Evolutionary conservation across 2,888 invertebrate species (phyloP).

Genomic region (Dynastes hyllus): DNA sequence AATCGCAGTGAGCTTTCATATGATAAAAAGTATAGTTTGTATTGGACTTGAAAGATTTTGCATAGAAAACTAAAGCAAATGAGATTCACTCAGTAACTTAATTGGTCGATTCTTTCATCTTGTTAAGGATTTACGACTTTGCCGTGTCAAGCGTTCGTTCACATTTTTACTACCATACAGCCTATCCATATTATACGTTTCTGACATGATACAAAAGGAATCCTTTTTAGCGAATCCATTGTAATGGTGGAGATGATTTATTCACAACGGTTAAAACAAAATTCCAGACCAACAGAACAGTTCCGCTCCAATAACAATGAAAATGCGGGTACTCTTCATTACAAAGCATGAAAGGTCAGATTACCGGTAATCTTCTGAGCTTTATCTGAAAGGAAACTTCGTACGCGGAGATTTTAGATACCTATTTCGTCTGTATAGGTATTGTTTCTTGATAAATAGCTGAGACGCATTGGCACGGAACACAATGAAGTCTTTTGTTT

Average conservation of each 20-base stretch:
- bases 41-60: too few relatives aligned
- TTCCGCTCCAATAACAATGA: constrained; percentile 26
- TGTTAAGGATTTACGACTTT: too few relatives aligned
- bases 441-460: constrained; percentile 48
- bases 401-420: constrained; percentile 41
- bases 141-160: too few relatives aligned
- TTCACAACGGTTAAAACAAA: constrained; percentile 30
- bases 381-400: constrained; percentile 39
- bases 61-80: too few relatives aligned
- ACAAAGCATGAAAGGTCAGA: constrained; percentile 9
- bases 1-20: too few relatives aligned
- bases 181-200: not conserved
- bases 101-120: too few relatives aligned
- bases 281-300: constrained; percentile 21
- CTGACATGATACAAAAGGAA: constrained; percentile 1
- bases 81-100: too few relatives aligned
- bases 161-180: not conserved
- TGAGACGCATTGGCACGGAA: constrained; percentile 33
- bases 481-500: constrained; percentile 43
- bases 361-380: constrained; percentile 24
- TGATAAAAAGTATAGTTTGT: too few relatives aligned
- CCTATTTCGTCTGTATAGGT: constrained; percentile 30
- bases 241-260: constrained; percentile 24
- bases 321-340: constrained; percentile 33
- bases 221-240: constrained; percentile 9